Conservation (phyloP, 2,113 vertebrate genomes). For the Urocynchramus pylzowi region DNA sequence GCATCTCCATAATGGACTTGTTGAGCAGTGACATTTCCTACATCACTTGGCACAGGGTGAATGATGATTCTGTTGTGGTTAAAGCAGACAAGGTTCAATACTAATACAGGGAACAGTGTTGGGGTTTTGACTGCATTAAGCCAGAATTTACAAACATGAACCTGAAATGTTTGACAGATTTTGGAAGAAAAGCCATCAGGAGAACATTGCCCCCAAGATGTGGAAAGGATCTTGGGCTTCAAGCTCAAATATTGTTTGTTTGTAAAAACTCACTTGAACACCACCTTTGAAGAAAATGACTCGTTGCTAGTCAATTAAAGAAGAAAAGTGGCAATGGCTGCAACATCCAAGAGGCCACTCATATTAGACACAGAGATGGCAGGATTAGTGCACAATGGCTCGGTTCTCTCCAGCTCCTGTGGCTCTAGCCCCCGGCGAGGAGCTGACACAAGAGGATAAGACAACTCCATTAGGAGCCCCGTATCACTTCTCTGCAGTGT, state of each 20-base stretch:
- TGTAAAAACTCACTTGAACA: neutral
- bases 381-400: neutral
- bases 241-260: neutral
- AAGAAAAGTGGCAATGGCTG: neutral
- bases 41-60: neutral
- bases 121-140: constrained; percentile 4
- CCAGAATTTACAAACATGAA: constrained; percentile 29
- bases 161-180: constrained; percentile 48
- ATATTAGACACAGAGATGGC: neutral
- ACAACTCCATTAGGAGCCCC: constrained; percentile 49
- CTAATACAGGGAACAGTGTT: neutral
- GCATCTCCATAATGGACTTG: constrained; percentile 52
- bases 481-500: neutral
- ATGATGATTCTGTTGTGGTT: neutral
- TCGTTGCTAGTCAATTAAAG: neutral
- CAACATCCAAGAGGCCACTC: neutral
- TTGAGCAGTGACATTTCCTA: constrained; percentile 38
- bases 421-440: neutral
- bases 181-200: neutral
- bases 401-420: neutral
- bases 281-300: neutral
- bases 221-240: neutral
- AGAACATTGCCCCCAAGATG: neutral
- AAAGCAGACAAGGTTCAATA: constrained; percentile 38
- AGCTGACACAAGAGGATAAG: constrained; percentile 30